These are phyloP conservation scores for Trichogramma pretiosum DNA, from an alignment of 1,140 invertebrate species.

Conservation along the genomic window DNA sequence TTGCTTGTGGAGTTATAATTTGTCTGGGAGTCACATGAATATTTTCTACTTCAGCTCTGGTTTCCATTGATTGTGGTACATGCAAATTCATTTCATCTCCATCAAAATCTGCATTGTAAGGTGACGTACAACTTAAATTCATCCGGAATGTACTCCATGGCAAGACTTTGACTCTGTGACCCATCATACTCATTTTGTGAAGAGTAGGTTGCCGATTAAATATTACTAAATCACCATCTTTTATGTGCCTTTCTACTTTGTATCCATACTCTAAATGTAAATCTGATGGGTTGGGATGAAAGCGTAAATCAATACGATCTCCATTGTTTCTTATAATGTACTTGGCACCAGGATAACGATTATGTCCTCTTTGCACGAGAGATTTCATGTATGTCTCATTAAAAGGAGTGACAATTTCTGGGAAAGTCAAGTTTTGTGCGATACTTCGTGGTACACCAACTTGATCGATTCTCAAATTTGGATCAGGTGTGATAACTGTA, in stretches of 20 bases:
- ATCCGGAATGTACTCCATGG: slow-evolving; percentile 98
- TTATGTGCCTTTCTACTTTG: slow-evolving; percentile 89
- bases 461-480: slow-evolving; percentile 96
- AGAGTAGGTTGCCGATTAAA: slow-evolving; percentile 99
- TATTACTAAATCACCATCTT: slow-evolving; percentile 96
- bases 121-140: slow-evolving; percentile 93
- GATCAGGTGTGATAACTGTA: slow-evolving; percentile 99
- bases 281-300: slow-evolving; percentile 97
- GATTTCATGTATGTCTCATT: slow-evolving; percentile 99
- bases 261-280: slow-evolving; percentile 98
- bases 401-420: slow-evolving; percentile 98
- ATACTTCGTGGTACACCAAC: slow-evolving; percentile 97
- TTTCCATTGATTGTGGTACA: slow-evolving; percentile 98
- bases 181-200: slow-evolving; percentile 99
- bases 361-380: slow-evolving; percentile 89
- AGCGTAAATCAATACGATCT: slow-evolving; percentile 94
- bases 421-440: slow-evolving; percentile 98
- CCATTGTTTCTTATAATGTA: slow-evolving; percentile 99
- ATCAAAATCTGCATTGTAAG: slow-evolving; percentile 99
- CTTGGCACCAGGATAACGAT: slow-evolving; percentile 98
- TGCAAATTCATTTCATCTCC: slow-evolving; percentile 99
- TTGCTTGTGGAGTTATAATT: slow-evolving; percentile 96
- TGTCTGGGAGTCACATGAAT: slow-evolving; percentile 94
- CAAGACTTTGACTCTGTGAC: slow-evolving; percentile 93
- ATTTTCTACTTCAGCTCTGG: slow-evolving; percentile 95